Base-by-base conservation (phyloP, 2,797 vertebrate genomes). In the Pelodytes ibericus region DNA sequence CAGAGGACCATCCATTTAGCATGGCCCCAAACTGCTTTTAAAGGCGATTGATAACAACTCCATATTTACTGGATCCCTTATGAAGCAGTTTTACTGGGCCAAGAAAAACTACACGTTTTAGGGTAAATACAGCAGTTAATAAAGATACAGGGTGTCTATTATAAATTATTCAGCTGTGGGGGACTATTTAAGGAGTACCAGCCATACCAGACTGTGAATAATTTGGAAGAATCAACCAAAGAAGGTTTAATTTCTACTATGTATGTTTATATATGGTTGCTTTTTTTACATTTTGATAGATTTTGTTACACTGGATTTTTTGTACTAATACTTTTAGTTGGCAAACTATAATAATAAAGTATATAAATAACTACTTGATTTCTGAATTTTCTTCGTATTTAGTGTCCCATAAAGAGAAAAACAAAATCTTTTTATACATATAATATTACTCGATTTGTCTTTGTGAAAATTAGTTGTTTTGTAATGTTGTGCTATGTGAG, bases 61-160 rank as follows among this genome's bases (percentile, higher is more conserved):
- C 56, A 68, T 75, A 68, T 68, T 75, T 75, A 75, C 72, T 75
- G 44, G 64, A 68, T 51, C 36, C 72, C 64, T 60, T 75, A 75
- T 67, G 72, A 68, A 68, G 61, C 72, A 47, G 63, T 75, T 75
- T 75, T 75, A 75, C 72, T 75, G 72, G 72, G 71, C 71, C 72
- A 75, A 67, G 66, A 60, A 65, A 75, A 68, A 41, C 72, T 68
- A 44, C 64, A 67, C 7, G 63, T 68, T 68, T 75, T 60, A 75
- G 63, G 72, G 72, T 68, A 68, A 74, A 75, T 58, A 62, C 70
- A 53, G 70, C 70, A 72, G 58, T 72, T 62, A 62, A 62, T 72
- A 72, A 72, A 72, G 70, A 75, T 75, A 75, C 63, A 67, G 72
- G 72, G 62, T 75, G 72, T 75, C 72, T 68, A 75, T 75, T 75